Evolutionary conservation across 2,888 invertebrate species (phyloP), one percentile per base, ranked within the genome.

Genomic region (Leptinotarsa peninsularis): DNA sequence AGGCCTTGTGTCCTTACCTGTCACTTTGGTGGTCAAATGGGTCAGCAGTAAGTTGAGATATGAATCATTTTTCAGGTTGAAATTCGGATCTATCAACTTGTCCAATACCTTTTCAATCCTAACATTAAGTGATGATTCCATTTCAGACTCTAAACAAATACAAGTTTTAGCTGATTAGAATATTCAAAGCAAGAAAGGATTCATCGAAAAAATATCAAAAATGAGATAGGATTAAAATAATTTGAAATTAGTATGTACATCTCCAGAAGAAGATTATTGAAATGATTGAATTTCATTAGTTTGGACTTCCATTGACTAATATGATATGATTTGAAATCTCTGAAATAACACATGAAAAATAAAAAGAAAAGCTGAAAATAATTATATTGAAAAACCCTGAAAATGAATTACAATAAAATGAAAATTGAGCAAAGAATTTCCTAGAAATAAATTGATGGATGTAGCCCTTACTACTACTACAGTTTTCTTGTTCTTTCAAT

Each of bases 31-130:
- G 23, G 89, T 87, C 80, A 93, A 85, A 87, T 93, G 92, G 72
- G 91, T 90, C 78, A 93, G 88, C 66, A 93, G 88, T 81, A 91
- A 90, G 84, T 93, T 93, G 76, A 92, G 91, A 86, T 93, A 93
- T 81, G 92, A 91, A 86, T 90, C 92, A 85, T 92, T 90, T 85
- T 90, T 87, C 67, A 90, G 88, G 81, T 91, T 90, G 88, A 91
- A 93, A 79, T 90, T 88, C 0, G 91, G 91, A 75, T 90, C 88
- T 27, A 91, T 84, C 81, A 93, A 89, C 82, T 91, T 90, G 71
- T 90, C 86, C 83, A 93, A 49, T 14, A 78, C 72, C 63, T 71
- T 71, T 17, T 63, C 23, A 5, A 78, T 69, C 52, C 74, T 76
- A 7, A 54, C 74, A 50, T 75, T 74, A 4, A 74, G 17, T 58